These are phyloP conservation scores for Athene noctua DNA, from an alignment of 2,113 vertebrate species.

Conservation along the genomic window DNA sequence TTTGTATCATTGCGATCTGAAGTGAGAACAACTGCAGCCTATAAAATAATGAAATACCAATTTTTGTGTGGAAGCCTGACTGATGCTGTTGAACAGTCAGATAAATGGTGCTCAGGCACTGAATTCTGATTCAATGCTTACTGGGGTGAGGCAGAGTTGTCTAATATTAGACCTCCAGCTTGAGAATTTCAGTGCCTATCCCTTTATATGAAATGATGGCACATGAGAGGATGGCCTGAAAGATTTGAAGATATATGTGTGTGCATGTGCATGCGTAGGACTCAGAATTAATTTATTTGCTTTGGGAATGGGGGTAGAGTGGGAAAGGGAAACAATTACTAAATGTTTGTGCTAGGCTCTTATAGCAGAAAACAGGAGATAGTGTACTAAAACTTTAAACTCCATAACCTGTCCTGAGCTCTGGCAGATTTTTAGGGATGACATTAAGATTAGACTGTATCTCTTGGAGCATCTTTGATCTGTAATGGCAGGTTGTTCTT, in stretches of 20 bases:
- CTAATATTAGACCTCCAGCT: background rate
- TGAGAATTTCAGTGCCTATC: background rate
- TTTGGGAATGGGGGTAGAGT: background rate
- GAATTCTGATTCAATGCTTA: background rate
- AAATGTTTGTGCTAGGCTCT: background rate
- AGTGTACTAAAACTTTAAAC: background rate
- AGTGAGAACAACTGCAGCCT: background rate
- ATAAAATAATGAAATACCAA: background rate
- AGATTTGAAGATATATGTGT: background rate
- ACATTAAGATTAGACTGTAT: background rate
- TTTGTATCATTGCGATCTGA: background rate
- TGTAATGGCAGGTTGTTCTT: background rate
- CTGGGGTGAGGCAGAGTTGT: background rate
- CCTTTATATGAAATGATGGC: background rate
- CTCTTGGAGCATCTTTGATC: background rate
- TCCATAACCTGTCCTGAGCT: background rate
- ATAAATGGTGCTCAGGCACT: background rate
- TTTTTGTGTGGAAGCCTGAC: background rate
- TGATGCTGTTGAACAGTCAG: background rate
- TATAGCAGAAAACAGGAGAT: background rate
- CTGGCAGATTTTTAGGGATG: background rate
- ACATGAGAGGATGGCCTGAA: background rate
- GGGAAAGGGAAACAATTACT: background rate
- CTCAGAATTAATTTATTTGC: background rate
- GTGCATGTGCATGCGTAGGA: background rate